These are phyloP conservation scores for Pelobates fuscus DNA, from an alignment of 2,113 vertebrate genomes.

Conservation along the genomic window DNA sequence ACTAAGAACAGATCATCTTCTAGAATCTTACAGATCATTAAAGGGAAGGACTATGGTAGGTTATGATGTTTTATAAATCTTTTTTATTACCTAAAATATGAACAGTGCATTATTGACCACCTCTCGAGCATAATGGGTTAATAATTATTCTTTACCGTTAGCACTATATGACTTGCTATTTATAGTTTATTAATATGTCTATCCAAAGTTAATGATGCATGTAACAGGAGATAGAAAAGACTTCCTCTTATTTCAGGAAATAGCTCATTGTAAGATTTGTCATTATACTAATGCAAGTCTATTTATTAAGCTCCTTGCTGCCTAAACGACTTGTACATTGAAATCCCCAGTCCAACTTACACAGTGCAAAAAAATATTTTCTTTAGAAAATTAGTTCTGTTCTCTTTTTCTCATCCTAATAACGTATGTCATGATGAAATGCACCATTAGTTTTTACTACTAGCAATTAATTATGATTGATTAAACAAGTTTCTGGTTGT, in stretches of 20 bases:
- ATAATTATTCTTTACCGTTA: too few species aligned
- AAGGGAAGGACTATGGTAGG: slow-evolving; percentile 96
- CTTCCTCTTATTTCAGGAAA: slow-evolving; percentile 9
- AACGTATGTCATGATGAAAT: neutral
- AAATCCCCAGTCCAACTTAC: neutral
- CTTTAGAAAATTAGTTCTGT: slow-evolving; percentile 3
- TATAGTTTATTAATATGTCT: neutral
- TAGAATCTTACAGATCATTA: slow-evolving; percentile 91
- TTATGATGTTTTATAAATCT: slow-evolving; percentile 36
- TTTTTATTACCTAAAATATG: too few species aligned
- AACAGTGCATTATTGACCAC: too few species aligned
- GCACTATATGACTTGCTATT: neutral
- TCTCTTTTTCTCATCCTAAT: slow-evolving; percentile 11
- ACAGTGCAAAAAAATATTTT: slow-evolving; percentile 8
- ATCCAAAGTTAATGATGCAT: neutral
- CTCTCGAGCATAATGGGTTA: too few species aligned
- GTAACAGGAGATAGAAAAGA: neutral
- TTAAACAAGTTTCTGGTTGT: slow-evolving; percentile 7
- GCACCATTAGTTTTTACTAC: neutral
- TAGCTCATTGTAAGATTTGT: slow-evolving; percentile 15
- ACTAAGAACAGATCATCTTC: slow-evolving; percentile 87
- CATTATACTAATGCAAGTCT: slow-evolving; percentile 16
- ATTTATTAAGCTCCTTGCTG: slow-evolving; percentile 2
- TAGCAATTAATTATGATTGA: slow-evolving; percentile 6
- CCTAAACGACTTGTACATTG: too few species aligned